Base-by-base conservation (phyloP, 2,113 vertebrate species). In the Lophius piscatorius region DNA sequence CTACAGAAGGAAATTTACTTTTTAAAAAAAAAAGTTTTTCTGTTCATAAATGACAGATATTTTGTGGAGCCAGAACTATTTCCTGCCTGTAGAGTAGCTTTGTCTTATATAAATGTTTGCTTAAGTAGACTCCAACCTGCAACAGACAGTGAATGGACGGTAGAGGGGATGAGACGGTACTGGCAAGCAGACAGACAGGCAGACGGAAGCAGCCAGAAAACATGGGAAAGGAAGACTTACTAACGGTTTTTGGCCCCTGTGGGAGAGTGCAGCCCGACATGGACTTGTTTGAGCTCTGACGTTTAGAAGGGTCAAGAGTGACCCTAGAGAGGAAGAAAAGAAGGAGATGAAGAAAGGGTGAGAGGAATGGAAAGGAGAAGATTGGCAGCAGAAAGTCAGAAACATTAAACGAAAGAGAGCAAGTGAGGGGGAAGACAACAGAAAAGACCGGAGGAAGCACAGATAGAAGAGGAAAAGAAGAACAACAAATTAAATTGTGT, bases 251-350 rank as follows among this genome's bases (percentile, higher is more conserved):
- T 92, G 95, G 93, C 92, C 94, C 95, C 92, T 96, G 95, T 68
- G 95, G 94, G 87, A 96, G 92, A 90, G 94, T 92, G 86, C 93
- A 92, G 86, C 95, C 95, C 79, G 95, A 96, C 84, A 98, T 92
- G 67, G 94, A 95, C 91, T 96, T 93, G 91, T 95, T 96, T 93
- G 95, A 96, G 90, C 92, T 94, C 92, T 94, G 95, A 86, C 94
- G 93, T 92, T 98, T 96, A 93, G 95, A 95, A 84, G 95, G 95
- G 94, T 98, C 95, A 92, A 98, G 94, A 94, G 93, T 95, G 93
- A 98, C 95, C 95, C 95, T 98, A 76, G 77, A 85, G 78, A 87
- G 78, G 73, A 65, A 87, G 81, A 84, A 75, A 68, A 84, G 59
- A 82, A 76, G 52, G 58, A 73, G 48, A 72, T 76, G 74, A 76